Percentiles rank a stretch among this genome's conserved stretches.
phyloP scores from a whole-genome alignment of 2,888 invertebrate species.

The Amphipyra berbera region DNA sequence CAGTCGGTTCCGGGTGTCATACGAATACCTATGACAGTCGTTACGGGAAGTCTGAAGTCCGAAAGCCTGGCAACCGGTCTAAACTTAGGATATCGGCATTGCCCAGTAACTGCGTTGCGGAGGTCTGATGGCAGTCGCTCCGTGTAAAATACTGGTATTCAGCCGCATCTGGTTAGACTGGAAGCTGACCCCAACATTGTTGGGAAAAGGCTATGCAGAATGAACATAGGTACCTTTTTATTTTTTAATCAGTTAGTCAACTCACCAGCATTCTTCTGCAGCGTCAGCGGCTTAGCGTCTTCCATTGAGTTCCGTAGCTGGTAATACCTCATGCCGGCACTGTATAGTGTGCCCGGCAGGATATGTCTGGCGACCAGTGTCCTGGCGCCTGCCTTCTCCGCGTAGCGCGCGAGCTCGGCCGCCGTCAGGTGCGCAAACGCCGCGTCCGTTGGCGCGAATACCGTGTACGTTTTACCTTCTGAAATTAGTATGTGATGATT shows the following conservation, averaged over 20 bases:
- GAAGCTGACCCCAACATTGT: no score
- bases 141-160: no score
- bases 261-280: constrained; percentile 94
- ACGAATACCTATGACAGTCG: no score
- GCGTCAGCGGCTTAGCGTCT: constrained; percentile 93
- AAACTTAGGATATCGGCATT: no score
- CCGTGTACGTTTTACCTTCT: constrained; percentile 95
- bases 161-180: no score
- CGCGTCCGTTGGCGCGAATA: constrained; percentile 95
- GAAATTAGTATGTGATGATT: constrained; percentile 52
- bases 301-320: constrained; percentile 95
- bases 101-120: no score
- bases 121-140: no score
- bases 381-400: constrained; percentile 92
- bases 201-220: no score
- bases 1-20: no score
- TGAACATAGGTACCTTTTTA: no score
- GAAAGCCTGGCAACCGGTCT: no score
- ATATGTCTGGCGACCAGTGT: constrained; percentile 94
- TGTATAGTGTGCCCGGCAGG: constrained; percentile 94
- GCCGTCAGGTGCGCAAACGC: constrained; percentile 93
- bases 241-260: constrained; percentile 21
- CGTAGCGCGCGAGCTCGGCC: constrained; percentile 90
- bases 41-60: no score
- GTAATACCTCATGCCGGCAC: constrained; percentile 96